These are phyloP conservation scores for Heliconius erato DNA, from an alignment of 2,888 invertebrate genomes.

Conservation along the genomic window DNA sequence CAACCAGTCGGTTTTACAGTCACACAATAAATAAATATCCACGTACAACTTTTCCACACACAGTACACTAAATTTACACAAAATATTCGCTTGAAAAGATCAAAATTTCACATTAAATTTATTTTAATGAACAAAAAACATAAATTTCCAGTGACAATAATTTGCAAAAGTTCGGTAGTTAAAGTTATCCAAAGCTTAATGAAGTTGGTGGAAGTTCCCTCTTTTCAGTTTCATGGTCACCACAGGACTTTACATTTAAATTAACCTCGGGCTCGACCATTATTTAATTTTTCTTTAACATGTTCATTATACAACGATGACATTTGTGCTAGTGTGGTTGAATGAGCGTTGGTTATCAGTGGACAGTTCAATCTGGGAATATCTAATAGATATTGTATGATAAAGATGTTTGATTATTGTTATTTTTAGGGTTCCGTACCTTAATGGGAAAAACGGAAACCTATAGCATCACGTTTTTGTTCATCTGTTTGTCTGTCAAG, in stretches of 20 bases:
- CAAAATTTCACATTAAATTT: constrained; percentile 34
- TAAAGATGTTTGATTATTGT: background rate
- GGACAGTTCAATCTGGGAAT: background rate
- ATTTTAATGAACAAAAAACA: constrained; percentile 47
- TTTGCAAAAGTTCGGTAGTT: constrained; percentile 52
- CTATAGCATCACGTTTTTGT: no score
- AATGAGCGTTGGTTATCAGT: background rate
- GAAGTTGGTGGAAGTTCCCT: constrained; percentile 50
- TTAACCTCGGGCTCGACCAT: constrained; percentile 49
- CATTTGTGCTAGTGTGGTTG: background rate
- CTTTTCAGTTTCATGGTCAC: constrained; percentile 50
- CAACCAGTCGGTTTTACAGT: no score
- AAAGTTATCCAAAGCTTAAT: constrained; percentile 51
- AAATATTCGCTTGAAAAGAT: background rate
- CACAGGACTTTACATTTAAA: constrained; percentile 60
- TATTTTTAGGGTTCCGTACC: no score
- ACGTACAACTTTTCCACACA: no score
- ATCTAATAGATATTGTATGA: background rate
- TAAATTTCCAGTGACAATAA: constrained; percentile 51
- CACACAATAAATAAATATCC: no score
- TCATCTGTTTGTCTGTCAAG: no score
- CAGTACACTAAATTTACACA: background rate
- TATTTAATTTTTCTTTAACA: constrained; percentile 41
- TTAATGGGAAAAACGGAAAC: no score
- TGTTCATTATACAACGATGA: background rate